These are phyloP conservation scores for Enteromius treurensis DNA, from an alignment of 2,797 vertebrate species.

Conservation along the genomic window DNA sequence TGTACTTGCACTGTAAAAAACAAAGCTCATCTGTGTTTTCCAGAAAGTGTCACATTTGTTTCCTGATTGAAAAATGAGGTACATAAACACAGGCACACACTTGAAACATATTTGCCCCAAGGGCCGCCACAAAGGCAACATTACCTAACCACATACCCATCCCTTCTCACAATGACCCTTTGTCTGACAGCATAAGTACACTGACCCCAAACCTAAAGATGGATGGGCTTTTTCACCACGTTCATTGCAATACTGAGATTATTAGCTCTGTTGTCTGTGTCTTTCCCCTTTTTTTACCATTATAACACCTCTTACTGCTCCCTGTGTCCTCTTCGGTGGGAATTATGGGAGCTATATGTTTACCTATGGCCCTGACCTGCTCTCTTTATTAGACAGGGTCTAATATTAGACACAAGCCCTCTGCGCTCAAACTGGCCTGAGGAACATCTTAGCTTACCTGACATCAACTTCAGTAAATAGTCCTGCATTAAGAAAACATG, in stretches of 20 bases:
- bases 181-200: conserved; percentile 54
- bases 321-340: conserved; percentile 26
- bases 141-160: conserved; percentile 45
- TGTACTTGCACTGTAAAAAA: conserved; percentile 9
- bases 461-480: conserved; percentile 48
- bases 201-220: conserved; percentile 46
- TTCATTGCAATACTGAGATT: conserved; percentile 49
- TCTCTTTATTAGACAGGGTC: conserved; percentile 48
- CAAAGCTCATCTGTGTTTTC: conserved; percentile 6
- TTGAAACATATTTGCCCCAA: conserved; percentile 42
- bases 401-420: conserved; percentile 41
- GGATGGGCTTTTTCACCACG: conserved; percentile 44
- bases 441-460: conserved; percentile 40
- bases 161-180: conserved; percentile 38
- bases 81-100: conserved; percentile 45
- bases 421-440: conserved; percentile 16
- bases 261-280: conserved; percentile 53
- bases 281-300: conserved; percentile 12
- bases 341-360: conserved; percentile 46
- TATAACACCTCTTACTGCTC: conserved; percentile 41
- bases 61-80: conserved; percentile 42
- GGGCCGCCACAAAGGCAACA: conserved; percentile 31
- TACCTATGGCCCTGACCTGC: conserved; percentile 27
- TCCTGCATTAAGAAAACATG: conserved; percentile 60
- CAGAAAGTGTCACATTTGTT: conserved; percentile 34